These are phyloP conservation scores for Tachysurus fulvidraco DNA, from an alignment of 2,113 vertebrate genomes.

Conservation along the genomic window DNA sequence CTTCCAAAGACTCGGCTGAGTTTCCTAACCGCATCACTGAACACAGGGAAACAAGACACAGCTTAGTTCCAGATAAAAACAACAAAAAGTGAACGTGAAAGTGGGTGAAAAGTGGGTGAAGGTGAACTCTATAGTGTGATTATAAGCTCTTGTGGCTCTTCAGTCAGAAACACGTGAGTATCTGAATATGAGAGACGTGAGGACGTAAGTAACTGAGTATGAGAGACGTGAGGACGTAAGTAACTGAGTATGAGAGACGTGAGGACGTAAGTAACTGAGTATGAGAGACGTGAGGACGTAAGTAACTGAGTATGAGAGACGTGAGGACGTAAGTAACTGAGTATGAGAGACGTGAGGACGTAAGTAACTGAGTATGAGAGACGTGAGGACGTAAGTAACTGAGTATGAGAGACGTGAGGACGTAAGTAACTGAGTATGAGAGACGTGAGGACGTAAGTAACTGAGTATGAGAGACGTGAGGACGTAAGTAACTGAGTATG, in stretches of 20 bases:
- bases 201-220: too few relatives aligned
- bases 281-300: background rate
- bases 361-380: background rate
- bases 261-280: background rate
- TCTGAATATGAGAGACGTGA: background rate
- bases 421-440: background rate
- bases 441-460: background rate
- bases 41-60: background rate
- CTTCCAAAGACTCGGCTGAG: conserved; percentile 84
- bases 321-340: background rate
- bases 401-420: background rate
- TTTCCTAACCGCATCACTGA: conserved; percentile 90
- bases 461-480: background rate
- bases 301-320: background rate
- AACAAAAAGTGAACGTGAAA: too few relatives aligned
- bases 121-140: background rate
- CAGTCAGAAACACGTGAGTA: background rate
- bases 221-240: background rate
- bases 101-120: too few relatives aligned
- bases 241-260: background rate
- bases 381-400: background rate
- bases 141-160: background rate
- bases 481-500: background rate
- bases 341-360: background rate
- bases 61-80: background rate